A percentile compares a stretch with the other conserved stretches of the same genome.
These are phyloP conservation scores for Microctonus brassicae DNA, from an alignment of 2,888 invertebrate genomes.

Conservation along the genomic window DNA sequence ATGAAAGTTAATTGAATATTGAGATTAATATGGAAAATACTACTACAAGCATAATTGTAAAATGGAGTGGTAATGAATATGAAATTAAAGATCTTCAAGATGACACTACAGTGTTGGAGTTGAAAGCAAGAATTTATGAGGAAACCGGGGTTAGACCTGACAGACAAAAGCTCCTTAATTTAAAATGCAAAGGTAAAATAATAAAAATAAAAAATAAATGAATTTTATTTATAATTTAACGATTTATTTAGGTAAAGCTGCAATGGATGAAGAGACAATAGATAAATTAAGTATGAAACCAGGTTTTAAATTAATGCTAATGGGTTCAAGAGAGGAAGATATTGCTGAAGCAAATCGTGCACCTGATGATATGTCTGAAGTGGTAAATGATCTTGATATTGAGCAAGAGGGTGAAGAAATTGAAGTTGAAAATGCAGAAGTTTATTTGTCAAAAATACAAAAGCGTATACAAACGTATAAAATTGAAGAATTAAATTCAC, in stretches of 20 bases:
- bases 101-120: slow-evolving; percentile 83
- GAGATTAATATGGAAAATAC: slow-evolving; percentile 50
- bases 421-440: slow-evolving; percentile 76
- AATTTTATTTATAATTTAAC: neutral
- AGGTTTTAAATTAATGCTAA: slow-evolving; percentile 95
- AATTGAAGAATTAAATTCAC: slow-evolving; percentile 84
- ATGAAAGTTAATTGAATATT: too few relatives aligned
- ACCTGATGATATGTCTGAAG: slow-evolving; percentile 86
- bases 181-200: slow-evolving; percentile 87
- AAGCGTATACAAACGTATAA: slow-evolving; percentile 87
- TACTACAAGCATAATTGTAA: slow-evolving; percentile 78
- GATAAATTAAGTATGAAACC: slow-evolving; percentile 84
- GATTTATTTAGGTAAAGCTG: slow-evolving; percentile 78
- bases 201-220: neutral
- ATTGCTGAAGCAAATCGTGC: slow-evolving; percentile 86
- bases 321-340: slow-evolving; percentile 94
- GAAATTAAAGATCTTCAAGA: slow-evolving; percentile 81
- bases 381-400: slow-evolving; percentile 92
- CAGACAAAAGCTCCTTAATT: slow-evolving; percentile 92
- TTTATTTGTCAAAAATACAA: slow-evolving; percentile 85
- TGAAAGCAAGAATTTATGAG: slow-evolving; percentile 88
- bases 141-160: slow-evolving; percentile 93
- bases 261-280: slow-evolving; percentile 84
- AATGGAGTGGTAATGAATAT: slow-evolving; percentile 95
- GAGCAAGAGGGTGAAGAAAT: slow-evolving; percentile 86